Conservation (phyloP, 2,797 vertebrate species). For the Lacerta bilineata region DNA sequence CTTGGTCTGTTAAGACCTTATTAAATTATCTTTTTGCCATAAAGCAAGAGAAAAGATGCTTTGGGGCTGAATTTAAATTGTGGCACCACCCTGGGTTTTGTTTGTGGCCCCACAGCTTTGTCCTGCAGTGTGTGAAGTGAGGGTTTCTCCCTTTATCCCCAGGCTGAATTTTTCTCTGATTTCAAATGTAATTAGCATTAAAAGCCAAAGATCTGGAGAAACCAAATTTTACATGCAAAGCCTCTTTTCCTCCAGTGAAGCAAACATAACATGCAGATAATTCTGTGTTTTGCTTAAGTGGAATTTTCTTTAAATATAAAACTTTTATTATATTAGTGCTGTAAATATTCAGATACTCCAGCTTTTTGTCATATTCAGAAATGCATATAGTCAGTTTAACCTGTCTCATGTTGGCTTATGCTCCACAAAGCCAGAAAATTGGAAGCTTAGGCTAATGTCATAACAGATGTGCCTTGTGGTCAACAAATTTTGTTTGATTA, state of each 20-base stretch:
- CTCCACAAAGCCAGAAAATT: too few species aligned
- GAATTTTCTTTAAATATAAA: not conserved
- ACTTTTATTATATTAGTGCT: too few species aligned
- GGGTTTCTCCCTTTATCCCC: not conserved
- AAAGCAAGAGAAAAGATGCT: not conserved
- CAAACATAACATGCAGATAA: not conserved
- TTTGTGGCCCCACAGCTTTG: slow-evolving; percentile 1
- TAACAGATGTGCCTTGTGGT: not conserved
- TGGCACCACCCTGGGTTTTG: not conserved
- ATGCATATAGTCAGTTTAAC: too few species aligned
- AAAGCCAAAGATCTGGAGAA: not conserved
- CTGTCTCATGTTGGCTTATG: too few species aligned
- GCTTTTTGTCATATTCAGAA: too few species aligned
- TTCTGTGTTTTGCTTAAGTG: not conserved
- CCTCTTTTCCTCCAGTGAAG: not conserved
- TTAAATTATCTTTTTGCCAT: not conserved
- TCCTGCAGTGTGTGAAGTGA: not conserved
- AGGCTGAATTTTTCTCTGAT: not conserved
- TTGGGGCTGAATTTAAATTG: not conserved
- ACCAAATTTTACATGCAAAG: not conserved
- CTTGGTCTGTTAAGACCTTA: not conserved
- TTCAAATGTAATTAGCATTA: not conserved
- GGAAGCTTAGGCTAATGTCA: too few species aligned
- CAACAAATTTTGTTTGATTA: not conserved
- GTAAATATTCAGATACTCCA: too few species aligned